Percentiles rank a stretch among this genome's conserved stretches.
These are phyloP conservation scores for Xiphophorus couchianus DNA, from an alignment of 2,113 vertebrate species.

Conservation along the genomic window DNA sequence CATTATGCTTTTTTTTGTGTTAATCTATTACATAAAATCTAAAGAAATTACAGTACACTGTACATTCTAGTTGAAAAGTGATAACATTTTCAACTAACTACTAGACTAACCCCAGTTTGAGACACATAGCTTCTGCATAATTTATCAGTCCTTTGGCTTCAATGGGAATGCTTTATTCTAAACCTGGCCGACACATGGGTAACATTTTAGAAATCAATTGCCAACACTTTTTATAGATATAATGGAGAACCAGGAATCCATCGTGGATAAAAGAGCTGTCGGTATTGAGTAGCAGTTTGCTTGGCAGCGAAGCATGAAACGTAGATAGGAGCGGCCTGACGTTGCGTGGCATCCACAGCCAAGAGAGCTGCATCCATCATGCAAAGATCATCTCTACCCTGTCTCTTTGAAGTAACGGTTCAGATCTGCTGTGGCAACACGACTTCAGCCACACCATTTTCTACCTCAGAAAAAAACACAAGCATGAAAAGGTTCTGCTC, in stretches of 20 bases:
- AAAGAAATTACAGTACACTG: too few species aligned
- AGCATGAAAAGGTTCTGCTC: constrained; percentile 30
- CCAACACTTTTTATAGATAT: too few species aligned
- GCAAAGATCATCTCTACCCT: constrained; percentile 66
- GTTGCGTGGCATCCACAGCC: constrained; percentile 43
- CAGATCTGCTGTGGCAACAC: constrained; percentile 58
- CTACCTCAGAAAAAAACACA: constrained; percentile 11
- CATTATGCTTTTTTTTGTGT: not conserved
- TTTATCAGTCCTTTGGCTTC: not conserved
- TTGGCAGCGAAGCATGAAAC: constrained; percentile 41
- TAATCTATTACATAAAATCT: too few species aligned
- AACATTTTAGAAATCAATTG: too few species aligned
- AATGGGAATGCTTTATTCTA: not conserved
- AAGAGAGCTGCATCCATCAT: constrained; percentile 75
- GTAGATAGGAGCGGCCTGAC: constrained; percentile 21
- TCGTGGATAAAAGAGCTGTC: constrained; percentile 8
- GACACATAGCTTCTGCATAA: not conserved
- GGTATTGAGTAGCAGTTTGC: constrained; percentile 12
- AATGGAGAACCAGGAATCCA: constrained; percentile 16
- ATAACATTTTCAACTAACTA: not conserved
- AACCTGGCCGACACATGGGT: not conserved
- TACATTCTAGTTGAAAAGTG: too few species aligned
- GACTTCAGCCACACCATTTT: constrained; percentile 58
- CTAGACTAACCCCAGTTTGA: not conserved
- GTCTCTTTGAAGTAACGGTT: constrained; percentile 76